These are phyloP conservation scores for Mactromeris polynyma DNA, from an alignment of 2,888 invertebrate species.

Conservation along the genomic window DNA sequence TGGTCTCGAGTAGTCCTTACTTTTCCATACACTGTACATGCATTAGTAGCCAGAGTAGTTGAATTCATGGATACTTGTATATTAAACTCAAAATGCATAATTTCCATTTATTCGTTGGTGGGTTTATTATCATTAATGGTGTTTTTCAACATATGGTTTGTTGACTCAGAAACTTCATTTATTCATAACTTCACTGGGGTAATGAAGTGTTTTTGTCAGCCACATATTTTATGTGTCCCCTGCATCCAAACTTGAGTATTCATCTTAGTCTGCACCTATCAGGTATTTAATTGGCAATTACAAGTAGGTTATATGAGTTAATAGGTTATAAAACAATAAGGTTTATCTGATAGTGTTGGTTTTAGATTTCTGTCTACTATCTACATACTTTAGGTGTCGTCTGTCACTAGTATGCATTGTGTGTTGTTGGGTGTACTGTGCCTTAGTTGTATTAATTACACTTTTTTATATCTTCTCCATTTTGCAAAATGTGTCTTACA, in stretches of 20 bases:
- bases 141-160: too few species aligned
- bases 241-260: background rate
- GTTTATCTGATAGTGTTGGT: background rate
- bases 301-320: background rate
- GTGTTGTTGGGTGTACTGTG: background rate
- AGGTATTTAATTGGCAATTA: constrained; percentile 10
- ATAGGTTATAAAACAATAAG: constrained; percentile 12
- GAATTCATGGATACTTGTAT: too few species aligned
- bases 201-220: too few species aligned
- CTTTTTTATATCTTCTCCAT: background rate
- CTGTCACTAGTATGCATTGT: background rate
- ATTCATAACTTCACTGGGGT: too few species aligned
- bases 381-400: background rate
- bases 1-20: too few species aligned
- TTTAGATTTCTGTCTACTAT: background rate
- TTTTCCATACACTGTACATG: too few species aligned
- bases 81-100: too few species aligned
- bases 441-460: background rate
- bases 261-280: background rate
- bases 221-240: too few species aligned
- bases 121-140: too few species aligned
- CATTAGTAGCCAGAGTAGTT: too few species aligned
- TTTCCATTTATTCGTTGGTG: too few species aligned
- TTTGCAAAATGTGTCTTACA: background rate
- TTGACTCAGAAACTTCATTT: too few species aligned